These are phyloP conservation scores for Nycticebus coucang DNA, from an alignment of 2,113 vertebrate genomes.

Conservation along the genomic window DNA sequence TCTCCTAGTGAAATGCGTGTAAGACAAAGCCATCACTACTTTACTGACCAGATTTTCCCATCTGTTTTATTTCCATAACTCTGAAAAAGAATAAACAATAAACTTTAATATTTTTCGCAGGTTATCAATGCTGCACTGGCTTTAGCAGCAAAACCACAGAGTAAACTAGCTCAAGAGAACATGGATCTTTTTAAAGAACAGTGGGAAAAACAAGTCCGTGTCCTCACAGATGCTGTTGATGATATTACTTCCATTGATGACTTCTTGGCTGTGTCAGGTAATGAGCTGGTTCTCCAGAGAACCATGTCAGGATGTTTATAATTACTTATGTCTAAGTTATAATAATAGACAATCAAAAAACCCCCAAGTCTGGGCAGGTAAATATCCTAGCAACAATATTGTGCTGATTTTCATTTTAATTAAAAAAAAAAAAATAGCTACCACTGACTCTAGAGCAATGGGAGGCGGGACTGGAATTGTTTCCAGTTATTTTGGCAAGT, in stretches of 20 bases:
- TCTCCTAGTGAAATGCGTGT: not conserved
- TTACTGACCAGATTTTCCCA: not conserved
- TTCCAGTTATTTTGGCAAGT: not conserved
- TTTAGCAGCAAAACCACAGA: conserved; percentile 98
- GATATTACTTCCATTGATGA: conserved; percentile 99
- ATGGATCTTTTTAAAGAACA: conserved; percentile 99
- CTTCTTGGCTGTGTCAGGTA: conserved; percentile 98
- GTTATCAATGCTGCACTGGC: conserved; percentile 98
- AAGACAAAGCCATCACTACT: not conserved
- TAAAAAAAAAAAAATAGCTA: not conserved
- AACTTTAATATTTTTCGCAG: conserved; percentile 86
- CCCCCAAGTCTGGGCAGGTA: not conserved
- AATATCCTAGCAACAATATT: conserved; percentile 35
- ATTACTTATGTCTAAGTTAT: conserved; percentile 14
- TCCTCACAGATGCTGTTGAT: conserved; percentile 98
- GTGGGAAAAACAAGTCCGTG: conserved; percentile 98
- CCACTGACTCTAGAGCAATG: not conserved
- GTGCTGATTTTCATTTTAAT: conserved; percentile 59
- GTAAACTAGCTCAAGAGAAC: conserved; percentile 98
- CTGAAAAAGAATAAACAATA: conserved; percentile 18
- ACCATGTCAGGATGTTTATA: not conserved
- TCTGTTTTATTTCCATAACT: not conserved
- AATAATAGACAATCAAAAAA: conserved; percentile 13
- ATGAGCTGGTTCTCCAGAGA: conserved; percentile 59
- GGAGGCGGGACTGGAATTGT: not conserved